phyloP scores from a whole-genome alignment of 2,888 invertebrate genomes.

The Lypha dubia region DNA sequence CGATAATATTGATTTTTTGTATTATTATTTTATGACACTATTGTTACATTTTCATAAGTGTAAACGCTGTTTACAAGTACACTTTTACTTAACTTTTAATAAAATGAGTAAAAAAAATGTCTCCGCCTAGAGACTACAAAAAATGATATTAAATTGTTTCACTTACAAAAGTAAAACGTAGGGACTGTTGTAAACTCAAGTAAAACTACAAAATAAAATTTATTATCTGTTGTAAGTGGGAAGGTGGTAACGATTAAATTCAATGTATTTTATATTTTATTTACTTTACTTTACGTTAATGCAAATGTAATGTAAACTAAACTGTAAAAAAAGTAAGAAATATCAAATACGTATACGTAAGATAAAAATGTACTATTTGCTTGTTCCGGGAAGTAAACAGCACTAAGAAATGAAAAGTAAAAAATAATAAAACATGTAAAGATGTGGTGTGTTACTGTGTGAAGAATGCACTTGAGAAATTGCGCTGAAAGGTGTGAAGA shows the following conservation, averaged over 20 bases:
- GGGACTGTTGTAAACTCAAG: slow-evolving; percentile 2
- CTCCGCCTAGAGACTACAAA: neutral
- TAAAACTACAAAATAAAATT: neutral
- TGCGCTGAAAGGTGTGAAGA: slow-evolving; percentile 58
- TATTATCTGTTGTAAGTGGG: neutral
- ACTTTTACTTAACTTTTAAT: neutral
- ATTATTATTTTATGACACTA: slow-evolving; percentile 57
- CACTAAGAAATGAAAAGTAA: slow-evolving; percentile 4
- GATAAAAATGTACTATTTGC: neutral
- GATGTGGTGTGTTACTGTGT: slow-evolving; percentile 55
- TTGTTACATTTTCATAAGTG: slow-evolving; percentile 50
- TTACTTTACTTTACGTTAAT: no score
- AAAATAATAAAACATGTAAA: neutral
- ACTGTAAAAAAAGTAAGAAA: neutral
- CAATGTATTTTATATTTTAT: slow-evolving; percentile 31
- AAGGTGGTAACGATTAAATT: slow-evolving; percentile 49
- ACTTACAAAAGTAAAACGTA: slow-evolving; percentile 12
- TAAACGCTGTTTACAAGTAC: neutral
- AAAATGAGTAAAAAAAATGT: neutral
- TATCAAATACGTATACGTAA: neutral
- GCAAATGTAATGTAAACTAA: no score
- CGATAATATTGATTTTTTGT: slow-evolving; percentile 62
- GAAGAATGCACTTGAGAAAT: slow-evolving; percentile 67
- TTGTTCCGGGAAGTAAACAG: slow-evolving; percentile 10
- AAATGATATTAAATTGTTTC: neutral